Conservation (phyloP, 2,888 invertebrate genomes). For the Cancer borealis region DNA sequence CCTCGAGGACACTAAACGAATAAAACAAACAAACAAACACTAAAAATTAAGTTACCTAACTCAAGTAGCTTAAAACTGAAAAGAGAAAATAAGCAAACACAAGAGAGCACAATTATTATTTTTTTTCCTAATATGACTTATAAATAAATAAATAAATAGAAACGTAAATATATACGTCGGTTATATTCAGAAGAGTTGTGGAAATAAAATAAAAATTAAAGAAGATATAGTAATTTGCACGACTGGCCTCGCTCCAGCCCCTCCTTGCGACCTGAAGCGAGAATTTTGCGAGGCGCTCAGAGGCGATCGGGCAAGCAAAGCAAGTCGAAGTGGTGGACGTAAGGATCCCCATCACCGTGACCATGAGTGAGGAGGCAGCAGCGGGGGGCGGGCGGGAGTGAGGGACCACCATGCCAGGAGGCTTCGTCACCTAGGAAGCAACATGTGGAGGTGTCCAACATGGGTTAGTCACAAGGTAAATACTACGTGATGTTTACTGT, state of each 20-base stretch:
- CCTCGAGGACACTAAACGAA: not conserved
- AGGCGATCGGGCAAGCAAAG: not conserved
- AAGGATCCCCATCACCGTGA: slow-evolving; percentile 34
- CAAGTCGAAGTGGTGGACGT: not conserved
- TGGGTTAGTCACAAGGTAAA: slow-evolving; percentile 75
- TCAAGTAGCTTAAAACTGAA: slow-evolving; percentile 21
- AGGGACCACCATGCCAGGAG: slow-evolving; percentile 66
- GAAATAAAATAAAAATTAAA: not conserved
- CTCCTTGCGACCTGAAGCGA: not conserved
- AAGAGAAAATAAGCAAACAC: not conserved
- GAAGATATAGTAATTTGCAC: not conserved
- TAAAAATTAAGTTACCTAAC: not conserved
- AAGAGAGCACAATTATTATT: not conserved
- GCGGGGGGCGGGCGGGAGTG: slow-evolving; percentile 26
- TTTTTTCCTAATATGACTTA: not conserved
- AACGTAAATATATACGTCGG: not conserved
- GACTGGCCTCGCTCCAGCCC: not conserved
- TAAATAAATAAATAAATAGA: not conserved
- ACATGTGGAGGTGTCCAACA: slow-evolving; percentile 74
- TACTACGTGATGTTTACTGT: not conserved
- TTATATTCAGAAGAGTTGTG: not conserved
- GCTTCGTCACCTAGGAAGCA: slow-evolving; percentile 67
- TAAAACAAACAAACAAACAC: not conserved
- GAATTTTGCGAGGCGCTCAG: not conserved
- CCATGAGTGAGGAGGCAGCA: slow-evolving; percentile 33